A percentile compares a stretch with the other conserved stretches of the same genome.
phyloP scores from a whole-genome alignment of 1,140 invertebrate species.

The Eufriesea mexicana region DNA sequence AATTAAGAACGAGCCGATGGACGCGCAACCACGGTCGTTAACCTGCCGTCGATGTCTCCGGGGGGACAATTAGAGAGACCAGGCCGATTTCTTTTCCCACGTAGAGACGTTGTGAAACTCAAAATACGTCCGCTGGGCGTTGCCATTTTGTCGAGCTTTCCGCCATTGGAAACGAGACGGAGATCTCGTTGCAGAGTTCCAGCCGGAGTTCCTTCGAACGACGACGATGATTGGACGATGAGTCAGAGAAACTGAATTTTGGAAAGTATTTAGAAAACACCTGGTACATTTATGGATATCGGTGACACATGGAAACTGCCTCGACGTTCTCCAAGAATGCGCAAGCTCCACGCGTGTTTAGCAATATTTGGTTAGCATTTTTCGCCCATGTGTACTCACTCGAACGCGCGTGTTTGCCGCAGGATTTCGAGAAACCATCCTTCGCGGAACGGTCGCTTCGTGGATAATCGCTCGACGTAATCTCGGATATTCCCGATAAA shows the following conservation, averaged over 20 bases:
- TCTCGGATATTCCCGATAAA: not conserved
- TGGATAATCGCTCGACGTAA: not conserved
- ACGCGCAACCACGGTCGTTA: constrained; percentile 31
- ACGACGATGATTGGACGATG: not conserved
- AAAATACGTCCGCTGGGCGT: constrained; percentile 42
- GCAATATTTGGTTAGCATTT: constrained; percentile 11
- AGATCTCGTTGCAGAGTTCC: not conserved
- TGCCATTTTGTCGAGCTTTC: not conserved
- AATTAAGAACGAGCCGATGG: constrained; percentile 46
- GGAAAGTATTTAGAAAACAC: not conserved
- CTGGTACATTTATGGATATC: not conserved
- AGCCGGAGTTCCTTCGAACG: not conserved
- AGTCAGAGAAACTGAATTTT: not conserved
- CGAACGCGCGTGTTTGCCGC: not conserved
- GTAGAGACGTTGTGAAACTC: constrained; percentile 45
- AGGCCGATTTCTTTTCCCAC: constrained; percentile 46
- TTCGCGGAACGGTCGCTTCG: not conserved
- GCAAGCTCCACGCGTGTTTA: not conserved
- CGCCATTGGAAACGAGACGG: not conserved
- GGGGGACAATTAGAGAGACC: constrained; percentile 38
- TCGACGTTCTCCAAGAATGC: not conserved
- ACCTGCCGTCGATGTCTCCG: constrained; percentile 25
- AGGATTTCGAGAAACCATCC: not conserved
- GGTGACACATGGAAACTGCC: too few species aligned
- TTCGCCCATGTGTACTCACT: not conserved